Base-by-base conservation (phyloP, 2,113 vertebrate genomes). In the Tor tambroides region DNA sequence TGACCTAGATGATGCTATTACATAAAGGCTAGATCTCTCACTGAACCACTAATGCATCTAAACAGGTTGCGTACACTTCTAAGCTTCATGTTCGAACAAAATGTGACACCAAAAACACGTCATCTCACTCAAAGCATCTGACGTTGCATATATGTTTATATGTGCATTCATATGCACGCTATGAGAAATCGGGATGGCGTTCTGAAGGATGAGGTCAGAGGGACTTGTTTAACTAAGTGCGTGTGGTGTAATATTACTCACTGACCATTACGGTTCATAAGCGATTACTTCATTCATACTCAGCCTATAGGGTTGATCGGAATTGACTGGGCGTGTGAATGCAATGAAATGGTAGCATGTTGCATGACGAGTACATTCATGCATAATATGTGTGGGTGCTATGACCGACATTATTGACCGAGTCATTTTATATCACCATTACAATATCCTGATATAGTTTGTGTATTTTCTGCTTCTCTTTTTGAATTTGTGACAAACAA, bases 1-100 rank as follows among this genome's bases (percentile, higher is more conserved):
- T 71, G 63, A 51, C 80, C 80, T 83, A 83, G 79, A 81, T 65
- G n/a, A 49, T 83, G 28, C 19, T 69, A 30, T 83, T 83, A 69
- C 63, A 71, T 71, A 83, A 83, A 71, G 17, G 43, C 28, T 23
- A 21, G 41, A 82, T 46, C 26, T 65, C 59, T 67, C 59, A 82
- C 38, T 19, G n/a, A 63, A 67, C 4, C 63, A 7, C 26, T 69
- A 69, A 82, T 82, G 61, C 80, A 49, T 82, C 61, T 46, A 49
- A 69, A 83, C 61, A 83, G 63, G 61, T 35, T 71, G 61, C 7
- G 61, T 69, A 35, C 80, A 67, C 43, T 21, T 69, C 26, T 51
- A 17, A 63, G 38, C 30, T 80, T 80, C 11, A 61, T 49, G 26
- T 19, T 69, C 6, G 19, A 83, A 49, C 63, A 49, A 67, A 69